Conservation (phyloP, 1,140 invertebrate species). For the Pinna nobilis region DNA sequence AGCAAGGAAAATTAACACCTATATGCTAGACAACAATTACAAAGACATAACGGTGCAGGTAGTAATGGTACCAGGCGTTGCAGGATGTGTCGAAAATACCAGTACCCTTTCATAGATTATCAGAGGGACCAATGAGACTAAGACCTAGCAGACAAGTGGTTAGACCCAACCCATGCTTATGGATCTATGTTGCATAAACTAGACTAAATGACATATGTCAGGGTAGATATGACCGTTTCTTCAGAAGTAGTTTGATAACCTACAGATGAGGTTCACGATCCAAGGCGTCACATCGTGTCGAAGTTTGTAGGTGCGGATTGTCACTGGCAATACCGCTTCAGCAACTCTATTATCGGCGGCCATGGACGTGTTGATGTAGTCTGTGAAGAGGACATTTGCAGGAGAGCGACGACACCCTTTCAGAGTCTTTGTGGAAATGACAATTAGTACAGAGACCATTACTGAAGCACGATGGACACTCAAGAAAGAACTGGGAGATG, state of each 20-base stretch:
- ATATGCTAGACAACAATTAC: slow-evolving; percentile 19
- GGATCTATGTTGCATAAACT: slow-evolving; percentile 15
- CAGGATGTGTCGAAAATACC: slow-evolving; percentile 31
- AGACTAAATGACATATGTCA: slow-evolving; percentile 8
- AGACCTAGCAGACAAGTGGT: background rate
- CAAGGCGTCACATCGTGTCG: slow-evolving; percentile 12
- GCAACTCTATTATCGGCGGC: slow-evolving; percentile 19
- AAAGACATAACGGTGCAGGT: slow-evolving; percentile 39
- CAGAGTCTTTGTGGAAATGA: slow-evolving; percentile 38
- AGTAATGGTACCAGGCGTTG: slow-evolving; percentile 28
- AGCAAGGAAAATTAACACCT: slow-evolving; percentile 5
- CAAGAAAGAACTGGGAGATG: slow-evolving; percentile 1
- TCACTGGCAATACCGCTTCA: slow-evolving; percentile 13
- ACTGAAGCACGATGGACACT: slow-evolving; percentile 12
- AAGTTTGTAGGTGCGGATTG: slow-evolving; percentile 11
- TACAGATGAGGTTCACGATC: slow-evolving; percentile 5
- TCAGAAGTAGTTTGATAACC: slow-evolving; percentile 1
- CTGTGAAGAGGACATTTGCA: slow-evolving; percentile 10
- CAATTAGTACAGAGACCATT: slow-evolving; percentile 10
- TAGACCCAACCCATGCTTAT: background rate
- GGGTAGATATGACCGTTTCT: background rate
- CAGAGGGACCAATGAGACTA: slow-evolving; percentile 33
- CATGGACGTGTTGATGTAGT: slow-evolving; percentile 37
- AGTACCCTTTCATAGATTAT: slow-evolving; percentile 23
- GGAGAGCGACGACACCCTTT: background rate